These are phyloP conservation scores for Notodonta ziczac DNA, from an alignment of 2,888 invertebrate species.

Conservation along the genomic window DNA sequence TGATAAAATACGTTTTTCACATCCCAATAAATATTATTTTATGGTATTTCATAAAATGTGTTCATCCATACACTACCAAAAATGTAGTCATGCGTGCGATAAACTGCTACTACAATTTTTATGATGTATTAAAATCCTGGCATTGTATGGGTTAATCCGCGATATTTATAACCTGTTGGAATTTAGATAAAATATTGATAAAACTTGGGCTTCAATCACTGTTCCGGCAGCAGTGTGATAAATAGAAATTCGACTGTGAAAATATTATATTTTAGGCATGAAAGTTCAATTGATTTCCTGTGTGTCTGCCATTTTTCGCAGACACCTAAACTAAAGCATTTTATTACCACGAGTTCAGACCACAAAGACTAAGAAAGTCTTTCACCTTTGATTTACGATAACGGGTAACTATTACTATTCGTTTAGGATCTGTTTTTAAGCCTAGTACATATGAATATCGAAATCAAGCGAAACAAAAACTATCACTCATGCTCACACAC, in stretches of 20 bases:
- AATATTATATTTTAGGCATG: background rate
- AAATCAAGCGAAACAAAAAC: no score
- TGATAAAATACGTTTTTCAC: no score
- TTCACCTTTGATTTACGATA: background rate
- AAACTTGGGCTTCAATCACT: background rate
- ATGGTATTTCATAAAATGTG: background rate
- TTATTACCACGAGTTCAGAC: no score
- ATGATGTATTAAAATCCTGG: background rate
- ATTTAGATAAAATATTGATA: background rate
- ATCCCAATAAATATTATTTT: no score
- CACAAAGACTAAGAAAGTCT: no score
- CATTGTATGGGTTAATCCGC: constrained; percentile 1
- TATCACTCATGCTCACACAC: no score
- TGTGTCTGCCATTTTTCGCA: background rate
- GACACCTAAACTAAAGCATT: background rate
- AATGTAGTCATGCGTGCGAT: background rate
- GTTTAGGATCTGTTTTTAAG: background rate
- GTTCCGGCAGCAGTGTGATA: background rate
- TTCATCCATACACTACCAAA: background rate
- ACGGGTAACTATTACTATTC: background rate
- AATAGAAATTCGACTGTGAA: no score
- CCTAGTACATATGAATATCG: no score
- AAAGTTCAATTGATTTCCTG: constrained; percentile 1
- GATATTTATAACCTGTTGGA: background rate
- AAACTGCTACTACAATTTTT: background rate